phyloP scores from a whole-genome alignment of 2,888 invertebrate species.

The Panzeria rudis region DNA sequence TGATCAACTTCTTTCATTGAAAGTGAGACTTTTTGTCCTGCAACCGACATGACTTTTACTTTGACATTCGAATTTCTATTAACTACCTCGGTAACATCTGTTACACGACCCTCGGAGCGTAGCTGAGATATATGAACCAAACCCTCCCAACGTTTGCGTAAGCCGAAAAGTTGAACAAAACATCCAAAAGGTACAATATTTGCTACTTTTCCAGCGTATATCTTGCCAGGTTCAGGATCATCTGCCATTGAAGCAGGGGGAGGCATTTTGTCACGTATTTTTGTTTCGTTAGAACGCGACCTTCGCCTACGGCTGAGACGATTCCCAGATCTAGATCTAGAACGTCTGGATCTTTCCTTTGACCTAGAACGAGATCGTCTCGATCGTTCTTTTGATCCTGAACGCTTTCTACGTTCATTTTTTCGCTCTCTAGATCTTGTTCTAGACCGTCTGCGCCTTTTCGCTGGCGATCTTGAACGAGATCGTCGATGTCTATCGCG shows the following conservation, averaged over 20 bases:
- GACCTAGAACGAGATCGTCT: slow-evolving; percentile 72
- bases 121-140: slow-evolving; percentile 98
- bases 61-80: slow-evolving; percentile 94
- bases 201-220: slow-evolving; percentile 96
- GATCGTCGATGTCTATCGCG: slow-evolving; percentile 71
- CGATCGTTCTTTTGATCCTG: slow-evolving; percentile 73
- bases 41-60: slow-evolving; percentile 95
- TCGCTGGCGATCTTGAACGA: slow-evolving; percentile 76
- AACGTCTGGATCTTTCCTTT: slow-evolving; percentile 75
- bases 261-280: slow-evolving; percentile 78
- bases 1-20: slow-evolving; percentile 99
- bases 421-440: slow-evolving; percentile 78
- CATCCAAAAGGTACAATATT: slow-evolving; percentile 99
- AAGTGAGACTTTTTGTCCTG: slow-evolving; percentile 97
- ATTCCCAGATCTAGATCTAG: slow-evolving; percentile 72
- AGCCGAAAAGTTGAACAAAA: slow-evolving; percentile 97
- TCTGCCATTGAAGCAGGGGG: slow-evolving; percentile 85
- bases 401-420: slow-evolving; percentile 72
- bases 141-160: slow-evolving; percentile 96
- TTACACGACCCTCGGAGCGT: slow-evolving; percentile 95
- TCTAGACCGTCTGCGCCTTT: slow-evolving; percentile 74
- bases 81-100: slow-evolving; percentile 97
- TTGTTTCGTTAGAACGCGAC: slow-evolving; percentile 78
- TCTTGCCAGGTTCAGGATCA: slow-evolving; percentile 92
- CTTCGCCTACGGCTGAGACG: slow-evolving; percentile 72